Evolutionary conservation across 2,113 vertebrate species (phyloP).

Genomic region (Oreochromis aureus): DNA sequence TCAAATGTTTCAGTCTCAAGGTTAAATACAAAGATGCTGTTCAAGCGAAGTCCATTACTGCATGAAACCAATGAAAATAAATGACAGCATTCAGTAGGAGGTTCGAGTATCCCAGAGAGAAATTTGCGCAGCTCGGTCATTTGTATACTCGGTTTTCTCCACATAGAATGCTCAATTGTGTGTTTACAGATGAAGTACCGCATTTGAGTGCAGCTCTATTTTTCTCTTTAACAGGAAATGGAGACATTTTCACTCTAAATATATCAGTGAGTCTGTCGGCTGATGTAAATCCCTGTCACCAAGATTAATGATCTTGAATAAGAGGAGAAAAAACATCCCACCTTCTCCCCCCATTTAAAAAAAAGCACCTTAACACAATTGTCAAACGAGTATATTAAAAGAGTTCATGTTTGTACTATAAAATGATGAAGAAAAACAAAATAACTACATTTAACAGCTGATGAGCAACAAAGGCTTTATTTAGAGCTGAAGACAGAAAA

Average conservation of each 20-base stretch:
- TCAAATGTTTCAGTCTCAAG: slow-evolving; percentile 54
- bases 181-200: slow-evolving; percentile 52
- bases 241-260: slow-evolving; percentile 50
- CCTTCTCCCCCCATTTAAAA: not conserved
- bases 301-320: slow-evolving; percentile 37
- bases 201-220: slow-evolving; percentile 26
- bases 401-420: not conserved
- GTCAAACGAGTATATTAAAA: not conserved
- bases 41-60: slow-evolving; percentile 59
- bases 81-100: slow-evolving; percentile 49
- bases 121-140: slow-evolving; percentile 39
- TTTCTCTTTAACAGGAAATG: slow-evolving; percentile 53
- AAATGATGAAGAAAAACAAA: not conserved
- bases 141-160: slow-evolving; percentile 29
- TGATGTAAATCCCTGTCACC: slow-evolving; percentile 51
- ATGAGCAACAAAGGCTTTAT: not conserved
- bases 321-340: not conserved
- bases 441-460: not conserved
- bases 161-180: slow-evolving; percentile 47
- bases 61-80: slow-evolving; percentile 57
- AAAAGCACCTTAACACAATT: not conserved
- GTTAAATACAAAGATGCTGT: slow-evolving; percentile 64
- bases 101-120: slow-evolving; percentile 49
- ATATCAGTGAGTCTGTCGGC: slow-evolving; percentile 40
- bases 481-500: not conserved